Percentiles rank a stretch among this genome's conserved stretches.
Evolutionary conservation across 2,888 invertebrate genomes (phyloP).

Genomic region (Caenorhabditis sp.): DNA sequence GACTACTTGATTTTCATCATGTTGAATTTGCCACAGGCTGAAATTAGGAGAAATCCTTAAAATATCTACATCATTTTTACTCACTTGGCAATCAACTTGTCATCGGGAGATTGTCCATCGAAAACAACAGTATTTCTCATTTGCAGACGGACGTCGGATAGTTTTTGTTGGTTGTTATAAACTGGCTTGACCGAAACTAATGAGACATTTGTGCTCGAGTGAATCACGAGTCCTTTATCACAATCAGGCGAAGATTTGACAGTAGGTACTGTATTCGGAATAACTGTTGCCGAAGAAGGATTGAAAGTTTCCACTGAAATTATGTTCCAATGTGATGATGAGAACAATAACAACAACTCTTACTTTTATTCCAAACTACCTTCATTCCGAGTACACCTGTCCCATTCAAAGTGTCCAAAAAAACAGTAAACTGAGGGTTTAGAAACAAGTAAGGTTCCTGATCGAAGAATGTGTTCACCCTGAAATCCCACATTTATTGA

Average conservation of each 20-base stretch:
- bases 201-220: conserved; percentile 13
- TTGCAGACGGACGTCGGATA: neutral
- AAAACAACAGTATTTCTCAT: conserved; percentile 46
- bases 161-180: neutral
- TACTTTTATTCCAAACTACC: conserved; percentile 14
- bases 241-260: conserved; percentile 10
- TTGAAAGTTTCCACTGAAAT: conserved; percentile 29
- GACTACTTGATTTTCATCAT: conserved; percentile 15
- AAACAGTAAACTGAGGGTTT: conserved; percentile 21
- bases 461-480: neutral
- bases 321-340: neutral
- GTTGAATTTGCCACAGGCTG: conserved; percentile 26
- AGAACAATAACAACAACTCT: too few species aligned
- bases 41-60: neutral
- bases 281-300: conserved; percentile 6
- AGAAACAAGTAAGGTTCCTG: conserved; percentile 23
- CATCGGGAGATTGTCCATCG: conserved; percentile 19
- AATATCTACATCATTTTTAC: too few species aligned
- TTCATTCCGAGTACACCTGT: conserved; percentile 32
- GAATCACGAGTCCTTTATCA: conserved; percentile 22
- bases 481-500: neutral
- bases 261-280: conserved; percentile 7
- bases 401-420: neutral
- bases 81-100: conserved; percentile 28
- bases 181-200: conserved; percentile 17